These are phyloP conservation scores for Chinchilla lanigera DNA, from an alignment of 2,113 vertebrate species.

Conservation along the genomic window DNA sequence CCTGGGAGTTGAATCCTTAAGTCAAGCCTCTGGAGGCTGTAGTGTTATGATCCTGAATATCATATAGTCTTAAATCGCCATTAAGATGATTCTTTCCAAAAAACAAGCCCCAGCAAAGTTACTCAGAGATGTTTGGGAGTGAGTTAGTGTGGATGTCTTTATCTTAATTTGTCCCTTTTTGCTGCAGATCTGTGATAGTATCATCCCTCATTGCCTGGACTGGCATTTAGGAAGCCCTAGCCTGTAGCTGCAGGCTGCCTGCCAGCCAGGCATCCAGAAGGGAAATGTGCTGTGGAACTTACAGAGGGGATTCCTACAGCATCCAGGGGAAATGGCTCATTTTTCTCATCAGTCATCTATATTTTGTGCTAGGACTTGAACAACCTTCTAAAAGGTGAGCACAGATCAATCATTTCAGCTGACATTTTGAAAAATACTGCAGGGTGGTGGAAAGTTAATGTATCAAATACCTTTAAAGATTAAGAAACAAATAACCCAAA, in stretches of 20 bases:
- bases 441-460: conserved; percentile 62
- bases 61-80: background rate
- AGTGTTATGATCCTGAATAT: background rate
- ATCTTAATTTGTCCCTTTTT: background rate
- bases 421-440: conserved; percentile 73
- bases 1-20: background rate
- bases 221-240: background rate
- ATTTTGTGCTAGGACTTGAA: background rate
- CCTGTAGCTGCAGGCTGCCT: background rate
- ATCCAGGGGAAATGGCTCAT: background rate
- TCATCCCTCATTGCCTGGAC: background rate
- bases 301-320: background rate
- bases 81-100: background rate
- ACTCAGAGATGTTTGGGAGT: background rate
- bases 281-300: background rate
- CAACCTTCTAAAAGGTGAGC: conserved; percentile 53
- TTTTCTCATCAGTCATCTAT: conserved; percentile 34
- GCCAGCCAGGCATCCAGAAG: background rate
- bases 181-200: background rate
- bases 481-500: conserved; percentile 57
- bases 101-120: background rate
- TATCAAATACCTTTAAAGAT: conserved; percentile 64
- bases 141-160: background rate
- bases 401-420: conserved; percentile 63
- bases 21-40: background rate